These are phyloP conservation scores for Aurelia aurita complex sp. Pacific DNA, from an alignment of 30 jellyfish, hydroid and myxozoan genomes.

Conservation along the genomic window DNA sequence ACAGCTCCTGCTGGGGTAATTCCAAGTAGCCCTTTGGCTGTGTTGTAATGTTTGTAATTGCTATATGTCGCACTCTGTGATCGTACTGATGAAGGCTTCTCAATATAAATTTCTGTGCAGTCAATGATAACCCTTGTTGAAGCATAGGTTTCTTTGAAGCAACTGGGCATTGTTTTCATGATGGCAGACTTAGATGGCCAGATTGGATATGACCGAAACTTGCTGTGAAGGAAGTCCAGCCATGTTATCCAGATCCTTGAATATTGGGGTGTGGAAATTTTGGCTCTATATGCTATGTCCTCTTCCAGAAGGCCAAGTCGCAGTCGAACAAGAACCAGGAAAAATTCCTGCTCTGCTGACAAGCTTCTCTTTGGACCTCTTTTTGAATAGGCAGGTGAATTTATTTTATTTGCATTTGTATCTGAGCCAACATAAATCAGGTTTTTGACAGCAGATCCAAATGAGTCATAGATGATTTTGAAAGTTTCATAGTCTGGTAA, in stretches of 20 bases:
- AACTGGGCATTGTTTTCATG: neutral
- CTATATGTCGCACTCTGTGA: too few species aligned
- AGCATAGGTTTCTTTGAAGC: neutral
- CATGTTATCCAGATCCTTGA: slow-evolving; percentile 11
- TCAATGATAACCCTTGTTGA: neutral
- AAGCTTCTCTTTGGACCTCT: neutral
- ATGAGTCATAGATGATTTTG: neutral
- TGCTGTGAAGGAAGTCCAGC: neutral
- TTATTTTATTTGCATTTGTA: neutral
- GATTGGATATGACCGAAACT: neutral
- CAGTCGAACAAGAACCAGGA: neutral
- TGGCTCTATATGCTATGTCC: neutral
- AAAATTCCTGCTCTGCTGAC: neutral
- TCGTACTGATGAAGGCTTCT: too few species aligned
- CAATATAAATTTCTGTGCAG: too few species aligned
- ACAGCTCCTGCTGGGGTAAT: too few species aligned
- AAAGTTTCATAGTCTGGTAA: neutral
- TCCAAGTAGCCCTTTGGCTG: too few species aligned
- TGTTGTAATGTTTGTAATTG: too few species aligned
- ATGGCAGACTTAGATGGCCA: neutral
- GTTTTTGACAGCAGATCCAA: neutral
- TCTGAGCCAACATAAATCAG: neutral
- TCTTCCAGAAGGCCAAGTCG: neutral
- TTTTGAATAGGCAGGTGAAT: neutral
- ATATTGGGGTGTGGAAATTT: neutral